Percentiles rank a stretch among this genome's conserved stretches.
Conservation (phyloP, 2,888 invertebrate species). For the Drosophila aldrichi region DNA sequence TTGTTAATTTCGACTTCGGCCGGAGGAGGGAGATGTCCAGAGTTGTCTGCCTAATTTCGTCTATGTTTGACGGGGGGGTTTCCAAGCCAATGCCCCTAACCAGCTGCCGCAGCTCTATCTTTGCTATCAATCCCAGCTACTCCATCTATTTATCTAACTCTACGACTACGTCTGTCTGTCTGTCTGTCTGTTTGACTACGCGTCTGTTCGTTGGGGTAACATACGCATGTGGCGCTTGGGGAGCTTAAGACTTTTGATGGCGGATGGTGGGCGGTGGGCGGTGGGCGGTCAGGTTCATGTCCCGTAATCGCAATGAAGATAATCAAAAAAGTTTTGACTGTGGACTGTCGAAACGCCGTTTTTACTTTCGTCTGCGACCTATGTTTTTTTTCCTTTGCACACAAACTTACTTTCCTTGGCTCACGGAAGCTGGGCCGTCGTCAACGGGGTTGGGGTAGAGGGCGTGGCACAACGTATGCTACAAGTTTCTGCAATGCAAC, state of each 20-base stretch:
- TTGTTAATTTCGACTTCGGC: constrained; percentile 72
- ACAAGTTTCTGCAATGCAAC: constrained; percentile 46
- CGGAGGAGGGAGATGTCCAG: constrained; percentile 15
- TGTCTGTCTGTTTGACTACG: too few relatives aligned
- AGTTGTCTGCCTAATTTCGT: constrained; percentile 55
- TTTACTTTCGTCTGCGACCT: constrained; percentile 65
- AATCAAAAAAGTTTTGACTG: constrained; percentile 81
- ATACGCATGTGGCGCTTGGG: constrained; percentile 63
- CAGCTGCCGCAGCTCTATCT: constrained; percentile 16
- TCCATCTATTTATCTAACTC: constrained; percentile 54
- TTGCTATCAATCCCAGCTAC: constrained; percentile 49
- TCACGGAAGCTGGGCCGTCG: background rate
- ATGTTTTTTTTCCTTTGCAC: constrained; percentile 11
- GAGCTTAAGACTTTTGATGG: background rate
- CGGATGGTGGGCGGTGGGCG: background rate
- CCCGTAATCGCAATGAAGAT: constrained; percentile 79
- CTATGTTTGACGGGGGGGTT: constrained; percentile 29
- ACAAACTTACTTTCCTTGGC: constrained; percentile 24
- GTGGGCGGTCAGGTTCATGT: constrained; percentile 20
- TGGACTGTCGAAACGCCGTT: constrained; percentile 68
- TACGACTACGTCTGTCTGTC: constrained; percentile 20
- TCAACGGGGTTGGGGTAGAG: background rate
- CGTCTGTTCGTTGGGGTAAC: constrained; percentile 53
- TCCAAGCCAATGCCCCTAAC: constrained; percentile 11
- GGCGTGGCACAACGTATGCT: constrained; percentile 44